Conservation (phyloP, 2,797 vertebrate species). For the Australoheros facetus region DNA sequence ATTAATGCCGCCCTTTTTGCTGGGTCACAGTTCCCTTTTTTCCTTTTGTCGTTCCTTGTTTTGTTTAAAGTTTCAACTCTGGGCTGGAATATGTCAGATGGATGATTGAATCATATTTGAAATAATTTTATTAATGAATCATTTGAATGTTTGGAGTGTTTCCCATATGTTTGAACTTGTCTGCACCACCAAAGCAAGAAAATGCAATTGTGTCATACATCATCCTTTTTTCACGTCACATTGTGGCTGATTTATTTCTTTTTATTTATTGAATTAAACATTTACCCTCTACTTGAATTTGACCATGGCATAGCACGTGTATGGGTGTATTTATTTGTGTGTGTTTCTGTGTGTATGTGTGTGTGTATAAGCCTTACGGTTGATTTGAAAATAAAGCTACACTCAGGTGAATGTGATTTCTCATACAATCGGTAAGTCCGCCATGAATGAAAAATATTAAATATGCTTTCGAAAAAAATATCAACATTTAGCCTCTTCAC, state of each 20-base stretch:
- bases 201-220: neutral
- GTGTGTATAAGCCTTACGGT: neutral
- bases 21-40: neutral
- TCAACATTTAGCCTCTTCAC: neutral
- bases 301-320: neutral
- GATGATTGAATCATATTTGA: neutral
- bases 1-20: neutral
- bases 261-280: conserved; percentile 54
- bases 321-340: neutral
- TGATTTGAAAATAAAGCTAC: neutral
- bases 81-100: neutral
- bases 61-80: neutral
- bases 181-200: conserved; percentile 12
- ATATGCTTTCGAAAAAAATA: neutral
- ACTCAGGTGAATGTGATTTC: neutral
- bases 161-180: neutral
- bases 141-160: neutral
- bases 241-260: conserved; percentile 13
- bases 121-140: conserved; percentile 11
- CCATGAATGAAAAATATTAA: neutral
- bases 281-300: neutral
- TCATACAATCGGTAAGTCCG: neutral
- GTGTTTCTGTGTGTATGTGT: neutral
- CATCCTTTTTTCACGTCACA: neutral
- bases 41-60: neutral